phyloP scores from a whole-genome alignment of 2,888 invertebrate species.

The Cecidostiba fungosa region DNA sequence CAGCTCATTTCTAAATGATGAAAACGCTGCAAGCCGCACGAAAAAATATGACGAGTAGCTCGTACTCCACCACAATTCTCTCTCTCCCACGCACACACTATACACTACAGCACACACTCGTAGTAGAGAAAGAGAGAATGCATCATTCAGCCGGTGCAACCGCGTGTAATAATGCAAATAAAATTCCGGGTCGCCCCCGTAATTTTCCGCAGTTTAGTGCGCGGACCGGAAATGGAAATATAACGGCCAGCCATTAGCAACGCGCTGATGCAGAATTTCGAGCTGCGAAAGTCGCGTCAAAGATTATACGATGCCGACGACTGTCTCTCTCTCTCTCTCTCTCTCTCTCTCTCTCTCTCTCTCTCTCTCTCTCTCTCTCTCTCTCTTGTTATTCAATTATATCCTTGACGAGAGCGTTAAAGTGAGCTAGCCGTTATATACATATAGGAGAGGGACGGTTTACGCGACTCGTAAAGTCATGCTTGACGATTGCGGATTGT shows the following conservation, averaged over 20 bases:
- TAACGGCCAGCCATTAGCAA: slow-evolving; percentile 63
- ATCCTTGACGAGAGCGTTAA: neutral
- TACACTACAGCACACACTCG: neutral
- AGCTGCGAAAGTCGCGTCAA: slow-evolving; percentile 14
- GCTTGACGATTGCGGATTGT: neutral
- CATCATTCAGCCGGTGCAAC: slow-evolving; percentile 48
- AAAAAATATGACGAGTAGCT: neutral
- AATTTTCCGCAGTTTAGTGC: slow-evolving; percentile 69
- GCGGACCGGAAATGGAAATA: slow-evolving; percentile 68
- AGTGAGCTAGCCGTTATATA: too few species aligned
- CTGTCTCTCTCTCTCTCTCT: too few species aligned
- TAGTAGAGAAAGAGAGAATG: slow-evolving; percentile 39
- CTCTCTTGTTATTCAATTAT: slow-evolving; percentile 19
- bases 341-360: too few species aligned
- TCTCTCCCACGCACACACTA: neutral
- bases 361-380: too few species aligned
- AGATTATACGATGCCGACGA: neutral
- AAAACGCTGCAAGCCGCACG: slow-evolving; percentile 28
- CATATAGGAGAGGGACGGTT: neutral
- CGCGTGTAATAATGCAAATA: slow-evolving; percentile 69
- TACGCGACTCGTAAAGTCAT: neutral
- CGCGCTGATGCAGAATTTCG: neutral
- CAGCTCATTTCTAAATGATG: slow-evolving; percentile 10
- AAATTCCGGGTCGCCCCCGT: slow-evolving; percentile 66
- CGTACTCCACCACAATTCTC: neutral